A percentile compares a stretch with the other conserved stretches of the same genome.
phyloP scores from a whole-genome alignment of 2,797 vertebrate species.

The Eulemur mongoz region DNA sequence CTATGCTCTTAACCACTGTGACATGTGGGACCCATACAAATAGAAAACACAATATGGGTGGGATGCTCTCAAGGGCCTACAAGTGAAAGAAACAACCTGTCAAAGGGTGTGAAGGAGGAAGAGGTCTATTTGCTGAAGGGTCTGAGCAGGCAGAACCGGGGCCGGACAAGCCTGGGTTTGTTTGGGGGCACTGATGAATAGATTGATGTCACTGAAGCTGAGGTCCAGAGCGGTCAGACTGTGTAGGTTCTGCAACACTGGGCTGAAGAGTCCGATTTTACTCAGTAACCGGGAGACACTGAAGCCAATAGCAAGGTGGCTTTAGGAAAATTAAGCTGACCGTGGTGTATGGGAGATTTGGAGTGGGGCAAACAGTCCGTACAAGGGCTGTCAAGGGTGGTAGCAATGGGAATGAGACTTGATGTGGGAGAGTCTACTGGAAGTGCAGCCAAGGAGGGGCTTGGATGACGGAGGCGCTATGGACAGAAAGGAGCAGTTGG shows the following conservation, averaged over 20 bases:
- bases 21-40: rapidly evolving
- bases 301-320: background rate
- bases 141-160: rapidly evolving
- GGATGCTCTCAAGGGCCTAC: background rate
- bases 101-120: background rate
- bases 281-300: background rate
- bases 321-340: background rate
- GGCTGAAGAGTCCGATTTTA: background rate
- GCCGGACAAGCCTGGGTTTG: too few species aligned
- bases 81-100: background rate
- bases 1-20: background rate
- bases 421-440: background rate
- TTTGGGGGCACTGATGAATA: background rate
- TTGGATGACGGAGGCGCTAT: background rate
- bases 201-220: background rate
- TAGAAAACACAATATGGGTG: rapidly evolving
- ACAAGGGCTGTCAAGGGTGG: too few species aligned
- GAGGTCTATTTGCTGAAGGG: background rate
- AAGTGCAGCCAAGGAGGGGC: background rate
- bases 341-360: background rate
- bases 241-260: too few species aligned
- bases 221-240: background rate
- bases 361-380: background rate
- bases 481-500: background rate
- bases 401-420: background rate